These are phyloP conservation scores for Drosophila ogumai DNA, from an alignment of 1,140 invertebrate genomes.

Conservation along the genomic window DNA sequence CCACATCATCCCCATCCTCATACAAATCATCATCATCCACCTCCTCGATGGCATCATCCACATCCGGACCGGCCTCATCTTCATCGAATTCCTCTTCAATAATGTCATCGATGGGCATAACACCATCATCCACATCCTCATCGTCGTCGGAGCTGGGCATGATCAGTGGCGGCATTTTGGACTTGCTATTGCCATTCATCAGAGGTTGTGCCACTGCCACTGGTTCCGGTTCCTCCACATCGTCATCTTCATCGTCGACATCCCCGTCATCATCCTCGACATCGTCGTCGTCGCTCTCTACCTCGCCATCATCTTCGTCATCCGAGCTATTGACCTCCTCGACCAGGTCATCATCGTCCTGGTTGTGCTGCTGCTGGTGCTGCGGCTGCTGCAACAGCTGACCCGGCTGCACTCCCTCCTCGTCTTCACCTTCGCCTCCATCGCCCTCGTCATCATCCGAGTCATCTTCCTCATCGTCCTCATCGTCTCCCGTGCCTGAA, in stretches of 20 bases:
- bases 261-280: slow-evolving; percentile 54
- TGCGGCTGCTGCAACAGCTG: slow-evolving; percentile 12
- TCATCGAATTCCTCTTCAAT: slow-evolving; percentile 68
- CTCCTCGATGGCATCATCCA: slow-evolving; percentile 40
- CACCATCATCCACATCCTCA: slow-evolving; percentile 21
- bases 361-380: slow-evolving; percentile 4
- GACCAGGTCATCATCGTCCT: slow-evolving; percentile 32
- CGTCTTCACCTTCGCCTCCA: slow-evolving; percentile 37
- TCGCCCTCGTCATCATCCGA: slow-evolving; percentile 36
- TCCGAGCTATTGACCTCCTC: slow-evolving; percentile 61
- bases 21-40: slow-evolving; percentile 38
- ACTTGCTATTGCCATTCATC: slow-evolving; percentile 48
- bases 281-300: slow-evolving; percentile 45
- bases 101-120: slow-evolving; percentile 63
- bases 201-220: slow-evolving; percentile 28
- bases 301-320: slow-evolving; percentile 52
- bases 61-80: slow-evolving; percentile 19
- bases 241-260: slow-evolving; percentile 28
- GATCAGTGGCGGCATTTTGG: slow-evolving; percentile 35
- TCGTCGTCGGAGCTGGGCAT: slow-evolving; percentile 48
- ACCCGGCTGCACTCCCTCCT: slow-evolving; percentile 31
- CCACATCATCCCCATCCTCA: slow-evolving; percentile 14
- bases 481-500: slow-evolving; percentile 37
- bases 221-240: slow-evolving; percentile 41
- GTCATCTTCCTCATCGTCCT: slow-evolving; percentile 33